Conservation (phyloP, 2,113 vertebrate species). For the Macheiramphus alcinus region DNA sequence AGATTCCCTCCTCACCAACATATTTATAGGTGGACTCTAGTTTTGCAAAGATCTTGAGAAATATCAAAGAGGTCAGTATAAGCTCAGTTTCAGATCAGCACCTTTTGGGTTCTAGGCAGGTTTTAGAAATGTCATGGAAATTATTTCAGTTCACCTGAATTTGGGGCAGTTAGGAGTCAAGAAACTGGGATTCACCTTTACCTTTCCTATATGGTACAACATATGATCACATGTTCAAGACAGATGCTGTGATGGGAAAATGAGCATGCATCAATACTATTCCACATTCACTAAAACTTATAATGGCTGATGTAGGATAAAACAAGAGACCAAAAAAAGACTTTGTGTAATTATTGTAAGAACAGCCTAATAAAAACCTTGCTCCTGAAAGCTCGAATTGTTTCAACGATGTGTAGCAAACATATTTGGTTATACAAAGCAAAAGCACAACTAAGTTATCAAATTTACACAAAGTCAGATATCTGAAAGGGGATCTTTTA, state of each 20-base stretch:
- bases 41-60: neutral
- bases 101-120: neutral
- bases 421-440: slow-evolving; percentile 49
- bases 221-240: slow-evolving; percentile 22
- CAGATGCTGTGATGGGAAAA: slow-evolving; percentile 57
- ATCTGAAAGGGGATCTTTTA: slow-evolving; percentile 81
- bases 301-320: slow-evolving; percentile 50
- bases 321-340: slow-evolving; percentile 56
- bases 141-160: neutral
- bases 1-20: neutral
- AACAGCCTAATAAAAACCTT: slow-evolving; percentile 48
- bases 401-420: slow-evolving; percentile 57
- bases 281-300: slow-evolving; percentile 39
- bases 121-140: neutral
- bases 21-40: neutral
- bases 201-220: slow-evolving; percentile 6
- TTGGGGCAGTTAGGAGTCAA: neutral
- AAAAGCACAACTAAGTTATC: slow-evolving; percentile 60
- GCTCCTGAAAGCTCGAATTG: slow-evolving; percentile 52
- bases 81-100: neutral
- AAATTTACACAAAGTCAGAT: slow-evolving; percentile 81
- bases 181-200: neutral
- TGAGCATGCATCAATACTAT: slow-evolving; percentile 52
- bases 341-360: slow-evolving; percentile 69
- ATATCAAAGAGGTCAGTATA: neutral